phyloP scores from a whole-genome alignment of 2,888 invertebrate genomes.

The Callimorpha dominula region DNA sequence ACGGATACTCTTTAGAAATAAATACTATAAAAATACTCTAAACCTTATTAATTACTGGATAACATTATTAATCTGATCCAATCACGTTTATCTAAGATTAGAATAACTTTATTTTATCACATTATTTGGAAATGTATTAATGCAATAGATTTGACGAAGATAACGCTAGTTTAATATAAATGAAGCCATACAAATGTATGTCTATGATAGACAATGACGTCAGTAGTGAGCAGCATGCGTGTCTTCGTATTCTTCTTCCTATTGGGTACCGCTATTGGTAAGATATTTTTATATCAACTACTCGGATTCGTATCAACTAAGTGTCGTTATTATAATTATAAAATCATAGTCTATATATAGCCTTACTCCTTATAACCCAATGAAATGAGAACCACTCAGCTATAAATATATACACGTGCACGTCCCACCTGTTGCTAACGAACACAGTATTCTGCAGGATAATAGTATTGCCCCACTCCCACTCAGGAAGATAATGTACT shows the following conservation, averaged over 20 bases:
- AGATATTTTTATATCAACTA: slow-evolving; percentile 31
- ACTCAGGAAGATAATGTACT: too few species aligned
- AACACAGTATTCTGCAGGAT: too few species aligned
- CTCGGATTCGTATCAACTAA: too few species aligned
- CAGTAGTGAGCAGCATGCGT: slow-evolving; percentile 1
- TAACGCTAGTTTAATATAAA: background rate
- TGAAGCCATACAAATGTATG: background rate
- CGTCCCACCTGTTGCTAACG: too few species aligned
- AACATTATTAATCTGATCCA: background rate
- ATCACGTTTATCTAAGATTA: background rate
- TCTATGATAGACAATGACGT: background rate
- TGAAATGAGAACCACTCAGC: too few species aligned
- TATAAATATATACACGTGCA: too few species aligned
- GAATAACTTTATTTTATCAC: background rate
- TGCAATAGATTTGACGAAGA: background rate
- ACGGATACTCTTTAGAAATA: background rate
- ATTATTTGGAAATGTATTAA: background rate
- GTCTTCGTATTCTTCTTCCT: slow-evolving; percentile 44
- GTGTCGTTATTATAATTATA: too few species aligned
- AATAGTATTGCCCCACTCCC: too few species aligned
- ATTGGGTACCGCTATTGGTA: slow-evolving; percentile 61
- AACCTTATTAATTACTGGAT: background rate
- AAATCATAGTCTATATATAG: too few species aligned
- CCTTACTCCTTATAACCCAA: too few species aligned
- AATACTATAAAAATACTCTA: background rate